phyloP scores from a whole-genome alignment of 2,888 invertebrate species.

The Therioaphis trifolii region DNA sequence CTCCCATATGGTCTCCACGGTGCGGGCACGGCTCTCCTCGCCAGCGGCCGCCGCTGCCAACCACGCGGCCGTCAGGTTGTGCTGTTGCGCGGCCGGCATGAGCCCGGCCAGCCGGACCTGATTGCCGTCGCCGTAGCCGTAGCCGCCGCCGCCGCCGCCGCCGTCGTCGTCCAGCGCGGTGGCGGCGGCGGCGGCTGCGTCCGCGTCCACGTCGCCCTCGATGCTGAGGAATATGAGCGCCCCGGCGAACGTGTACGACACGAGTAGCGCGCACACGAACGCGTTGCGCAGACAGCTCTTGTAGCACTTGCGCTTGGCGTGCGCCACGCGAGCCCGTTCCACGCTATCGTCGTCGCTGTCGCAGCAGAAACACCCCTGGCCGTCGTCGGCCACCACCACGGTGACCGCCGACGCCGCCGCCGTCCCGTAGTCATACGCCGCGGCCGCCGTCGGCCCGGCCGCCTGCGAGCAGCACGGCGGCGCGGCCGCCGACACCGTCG shows the following conservation, averaged over 20 bases:
- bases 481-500: constrained; percentile 17
- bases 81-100: constrained; percentile 50
- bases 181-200: constrained; percentile 68
- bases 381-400: constrained; percentile 23
- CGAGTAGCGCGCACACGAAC: constrained; percentile 82
- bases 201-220: constrained; percentile 71
- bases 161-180: constrained; percentile 72
- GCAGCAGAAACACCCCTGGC: constrained; percentile 71
- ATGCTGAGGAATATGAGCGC: constrained; percentile 88
- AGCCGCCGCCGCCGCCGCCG: constrained; percentile 68
- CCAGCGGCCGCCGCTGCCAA: constrained; percentile 66
- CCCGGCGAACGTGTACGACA: constrained; percentile 82
- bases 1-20: constrained; percentile 91
- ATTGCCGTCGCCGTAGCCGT: constrained; percentile 1
- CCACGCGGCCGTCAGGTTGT: constrained; percentile 63
- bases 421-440: background rate
- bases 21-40: constrained; percentile 75
- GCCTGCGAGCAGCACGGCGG: constrained; percentile 28
- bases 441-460: background rate
- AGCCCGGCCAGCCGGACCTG: constrained; percentile 49
- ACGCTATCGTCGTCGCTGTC: constrained; percentile 73
- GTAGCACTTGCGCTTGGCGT: constrained; percentile 74
- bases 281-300: constrained; percentile 83
- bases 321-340: constrained; percentile 72
- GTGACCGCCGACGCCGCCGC: background rate